phyloP scores from a whole-genome alignment of 1,140 invertebrate genomes.

The Drosophila kanapiae region DNA sequence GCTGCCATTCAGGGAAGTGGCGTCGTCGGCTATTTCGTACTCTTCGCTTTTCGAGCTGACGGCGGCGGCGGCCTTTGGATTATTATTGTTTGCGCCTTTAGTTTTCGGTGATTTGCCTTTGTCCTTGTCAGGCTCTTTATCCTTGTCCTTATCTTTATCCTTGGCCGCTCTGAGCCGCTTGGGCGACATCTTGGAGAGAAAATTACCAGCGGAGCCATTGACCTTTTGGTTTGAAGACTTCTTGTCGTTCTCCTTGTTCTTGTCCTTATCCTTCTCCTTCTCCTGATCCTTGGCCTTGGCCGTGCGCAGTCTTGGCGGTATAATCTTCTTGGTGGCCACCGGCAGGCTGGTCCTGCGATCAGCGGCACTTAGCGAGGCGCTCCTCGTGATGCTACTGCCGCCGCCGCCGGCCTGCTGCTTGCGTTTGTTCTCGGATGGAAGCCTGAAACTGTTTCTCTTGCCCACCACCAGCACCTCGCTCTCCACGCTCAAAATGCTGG shows the following conservation, averaged over 20 bases:
- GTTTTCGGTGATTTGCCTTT: constrained; percentile 36
- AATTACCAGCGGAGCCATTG: constrained; percentile 38
- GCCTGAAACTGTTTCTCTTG: constrained; percentile 66
- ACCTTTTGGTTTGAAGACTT: constrained; percentile 68
- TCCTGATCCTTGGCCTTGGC: constrained; percentile 58
- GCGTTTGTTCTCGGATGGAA: constrained; percentile 50
- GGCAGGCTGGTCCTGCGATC: constrained; percentile 72
- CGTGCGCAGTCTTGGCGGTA: constrained; percentile 39
- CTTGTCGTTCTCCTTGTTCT: constrained; percentile 66
- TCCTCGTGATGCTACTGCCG: constrained; percentile 56
- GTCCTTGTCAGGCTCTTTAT: constrained; percentile 21
- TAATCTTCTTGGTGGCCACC: constrained; percentile 44
- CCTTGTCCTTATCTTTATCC: constrained; percentile 49
- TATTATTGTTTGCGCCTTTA: constrained; percentile 37
- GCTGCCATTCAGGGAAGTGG: constrained; percentile 85
- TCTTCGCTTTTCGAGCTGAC: constrained; percentile 67
- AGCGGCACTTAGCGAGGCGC: constrained; percentile 74
- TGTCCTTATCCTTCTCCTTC: constrained; percentile 69
- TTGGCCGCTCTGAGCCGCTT: constrained; percentile 56
- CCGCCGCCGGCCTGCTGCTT: constrained; percentile 28
- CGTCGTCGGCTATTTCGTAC: constrained; percentile 88
- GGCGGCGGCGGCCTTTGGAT: constrained; percentile 4
- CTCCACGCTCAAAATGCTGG: constrained; percentile 77
- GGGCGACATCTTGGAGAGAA: constrained; percentile 74
- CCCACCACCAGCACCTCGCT: constrained; percentile 80